phyloP scores from a whole-genome alignment of 2,888 invertebrate species.

The Macrophya alboannulata region DNA sequence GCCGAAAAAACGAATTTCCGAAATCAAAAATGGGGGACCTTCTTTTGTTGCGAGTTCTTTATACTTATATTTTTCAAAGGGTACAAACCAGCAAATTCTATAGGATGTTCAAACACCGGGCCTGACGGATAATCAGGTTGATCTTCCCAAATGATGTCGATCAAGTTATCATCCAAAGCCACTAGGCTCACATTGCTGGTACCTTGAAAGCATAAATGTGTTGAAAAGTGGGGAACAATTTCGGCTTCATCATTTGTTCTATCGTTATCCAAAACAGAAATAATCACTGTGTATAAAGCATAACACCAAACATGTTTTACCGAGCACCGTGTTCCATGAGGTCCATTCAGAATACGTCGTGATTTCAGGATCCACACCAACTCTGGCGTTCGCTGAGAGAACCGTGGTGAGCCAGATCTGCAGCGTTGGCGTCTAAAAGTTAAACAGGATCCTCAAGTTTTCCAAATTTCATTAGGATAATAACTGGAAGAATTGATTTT shows the following conservation, averaged over 20 bases:
- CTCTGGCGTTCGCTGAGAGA: constrained; percentile 63
- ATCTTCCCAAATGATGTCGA: constrained; percentile 79
- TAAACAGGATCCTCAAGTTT: constrained; percentile 19
- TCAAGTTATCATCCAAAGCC: constrained; percentile 68
- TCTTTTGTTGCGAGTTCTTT: neutral
- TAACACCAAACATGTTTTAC: constrained; percentile 50
- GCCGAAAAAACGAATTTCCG: too few relatives aligned
- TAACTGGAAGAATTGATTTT: neutral
- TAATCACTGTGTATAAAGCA: neutral
- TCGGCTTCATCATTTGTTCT: neutral
- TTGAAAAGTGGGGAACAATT: neutral
- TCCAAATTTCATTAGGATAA: neutral
- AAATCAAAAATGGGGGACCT: neutral
- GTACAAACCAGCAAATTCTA: constrained; percentile 71
- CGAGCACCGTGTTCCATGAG: constrained; percentile 59
- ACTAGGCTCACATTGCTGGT: constrained; percentile 66
- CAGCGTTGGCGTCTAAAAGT: constrained; percentile 64
- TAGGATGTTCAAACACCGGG: constrained; percentile 74
- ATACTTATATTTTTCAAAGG: neutral
- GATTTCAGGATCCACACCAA: constrained; percentile 70
- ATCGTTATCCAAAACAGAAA: too few relatives aligned
- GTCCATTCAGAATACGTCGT: constrained; percentile 68
- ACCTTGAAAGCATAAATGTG: constrained; percentile 56
- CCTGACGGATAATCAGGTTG: constrained; percentile 75
- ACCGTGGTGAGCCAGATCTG: constrained; percentile 67